A percentile compares a stretch with the other conserved stretches of the same genome.
Evolutionary conservation across 1,140 invertebrate genomes (phyloP).

Genomic region (Drosophila persimilis): DNA sequence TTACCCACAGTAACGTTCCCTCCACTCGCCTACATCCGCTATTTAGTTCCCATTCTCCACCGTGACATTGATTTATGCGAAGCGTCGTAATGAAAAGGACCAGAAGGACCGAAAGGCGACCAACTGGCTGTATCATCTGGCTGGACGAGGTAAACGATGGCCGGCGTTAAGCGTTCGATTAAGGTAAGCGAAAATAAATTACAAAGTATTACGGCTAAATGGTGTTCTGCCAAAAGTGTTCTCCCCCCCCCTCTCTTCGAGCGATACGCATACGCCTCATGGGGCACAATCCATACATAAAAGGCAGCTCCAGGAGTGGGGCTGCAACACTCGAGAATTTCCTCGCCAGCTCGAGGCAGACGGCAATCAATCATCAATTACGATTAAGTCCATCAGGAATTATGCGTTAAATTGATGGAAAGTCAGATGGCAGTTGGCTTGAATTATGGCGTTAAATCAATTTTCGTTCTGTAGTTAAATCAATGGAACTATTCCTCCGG

Average conservation of each 20-base stretch:
- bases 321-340: constrained; percentile 17
- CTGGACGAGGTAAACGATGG: constrained; percentile 19
- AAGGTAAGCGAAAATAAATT: constrained; percentile 80
- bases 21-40: not conserved
- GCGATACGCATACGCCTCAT: constrained; percentile 36
- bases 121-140: constrained; percentile 30
- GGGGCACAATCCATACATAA: not conserved
- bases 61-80: constrained; percentile 45
- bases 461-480: constrained; percentile 56
- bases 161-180: constrained; percentile 56
- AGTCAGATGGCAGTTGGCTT: constrained; percentile 66
- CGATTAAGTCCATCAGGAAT: constrained; percentile 82
- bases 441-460: constrained; percentile 79
- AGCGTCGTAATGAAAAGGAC: constrained; percentile 41
- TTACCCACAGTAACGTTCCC: not conserved
- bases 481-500: constrained; percentile 67
- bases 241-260: not conserved
- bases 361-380: constrained; percentile 83
- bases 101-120: constrained; percentile 1
- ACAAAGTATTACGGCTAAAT: constrained; percentile 70
- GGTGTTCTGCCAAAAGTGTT: constrained; percentile 50
- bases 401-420: constrained; percentile 83
- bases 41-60: not conserved
- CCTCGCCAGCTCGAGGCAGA: constrained; percentile 7
- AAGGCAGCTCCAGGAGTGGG: not conserved